Percentiles rank a stretch among this genome's conserved stretches.
Conservation (phyloP, 2,797 vertebrate genomes). For the Buceros bicornis region DNA sequence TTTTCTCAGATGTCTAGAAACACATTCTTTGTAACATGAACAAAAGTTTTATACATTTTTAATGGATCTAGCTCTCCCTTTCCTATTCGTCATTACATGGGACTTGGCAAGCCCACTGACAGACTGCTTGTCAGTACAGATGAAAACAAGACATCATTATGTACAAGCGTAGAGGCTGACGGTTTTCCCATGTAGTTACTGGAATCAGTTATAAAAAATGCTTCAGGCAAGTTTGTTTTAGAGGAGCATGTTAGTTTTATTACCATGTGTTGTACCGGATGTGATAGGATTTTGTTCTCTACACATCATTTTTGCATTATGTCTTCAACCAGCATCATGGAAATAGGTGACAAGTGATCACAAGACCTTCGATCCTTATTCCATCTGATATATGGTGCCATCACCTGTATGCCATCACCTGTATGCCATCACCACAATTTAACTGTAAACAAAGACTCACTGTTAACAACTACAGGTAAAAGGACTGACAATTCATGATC, state of each 20-base stretch:
- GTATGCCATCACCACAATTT: constrained; percentile 34
- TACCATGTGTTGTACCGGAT: not conserved
- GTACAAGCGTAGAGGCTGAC: not conserved
- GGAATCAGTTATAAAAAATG: constrained; percentile 1
- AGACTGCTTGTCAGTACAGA: not conserved
- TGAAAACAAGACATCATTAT: not conserved
- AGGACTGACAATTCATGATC: constrained; percentile 71
- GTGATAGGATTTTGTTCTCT: not conserved
- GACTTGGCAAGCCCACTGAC: not conserved
- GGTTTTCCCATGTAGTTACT: not conserved
- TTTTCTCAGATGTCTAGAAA: not conserved
- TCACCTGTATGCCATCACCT: no score
- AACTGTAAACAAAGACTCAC: constrained; percentile 64
- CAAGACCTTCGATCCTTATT: constrained; percentile 26
- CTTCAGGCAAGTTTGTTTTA: constrained; percentile 10
- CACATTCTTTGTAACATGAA: not conserved
- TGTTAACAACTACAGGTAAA: constrained; percentile 64
- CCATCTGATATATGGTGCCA: not conserved
- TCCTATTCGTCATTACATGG: not conserved
- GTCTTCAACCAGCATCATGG: not conserved
- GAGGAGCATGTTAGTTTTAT: not conserved
- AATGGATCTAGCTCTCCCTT: not conserved
- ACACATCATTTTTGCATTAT: constrained; percentile 1
- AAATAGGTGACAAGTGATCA: constrained; percentile 48
- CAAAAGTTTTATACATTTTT: not conserved